These are phyloP conservation scores for Leptinotarsa rubiginosa DNA, from an alignment of 2,888 invertebrate genomes.

Conservation along the genomic window DNA sequence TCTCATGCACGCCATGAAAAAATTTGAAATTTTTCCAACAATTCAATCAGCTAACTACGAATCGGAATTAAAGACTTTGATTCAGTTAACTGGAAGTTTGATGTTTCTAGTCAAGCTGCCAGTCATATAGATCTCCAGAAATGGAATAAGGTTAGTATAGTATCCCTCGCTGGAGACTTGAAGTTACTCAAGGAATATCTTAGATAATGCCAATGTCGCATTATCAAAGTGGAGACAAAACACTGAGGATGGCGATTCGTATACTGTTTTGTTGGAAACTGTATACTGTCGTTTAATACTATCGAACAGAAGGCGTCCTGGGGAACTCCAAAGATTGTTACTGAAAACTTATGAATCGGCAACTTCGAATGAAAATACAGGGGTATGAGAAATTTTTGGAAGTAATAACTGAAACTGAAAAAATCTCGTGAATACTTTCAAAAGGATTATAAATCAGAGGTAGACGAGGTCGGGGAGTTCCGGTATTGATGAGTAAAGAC, in stretches of 20 bases:
- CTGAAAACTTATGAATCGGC: constrained; percentile 23
- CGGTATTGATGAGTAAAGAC: constrained; percentile 45
- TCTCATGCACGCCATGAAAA: constrained; percentile 42
- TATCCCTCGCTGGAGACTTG: constrained; percentile 41
- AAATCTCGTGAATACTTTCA: constrained; percentile 38
- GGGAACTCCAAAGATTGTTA: constrained; percentile 47
- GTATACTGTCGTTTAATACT: constrained; percentile 21
- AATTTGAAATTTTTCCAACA: constrained; percentile 31
- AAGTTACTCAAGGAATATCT: constrained; percentile 45
- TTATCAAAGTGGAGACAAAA: constrained; percentile 9
- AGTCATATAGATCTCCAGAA: constrained; percentile 23
- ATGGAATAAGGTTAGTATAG: constrained; percentile 29
- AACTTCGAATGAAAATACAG: constrained; percentile 13
- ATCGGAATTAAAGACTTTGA: constrained; percentile 46
- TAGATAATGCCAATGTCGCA: constrained; percentile 23
- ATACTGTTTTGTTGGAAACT: constrained; percentile 42
- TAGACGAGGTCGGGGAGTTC: constrained; percentile 34
- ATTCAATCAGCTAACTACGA: constrained; percentile 39
- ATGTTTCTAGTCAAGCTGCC: constrained; percentile 36
- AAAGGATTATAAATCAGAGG: constrained; percentile 39
- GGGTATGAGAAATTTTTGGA: constrained; percentile 41
- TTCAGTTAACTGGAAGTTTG: constrained; percentile 47
- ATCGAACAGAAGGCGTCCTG: constrained; percentile 49
- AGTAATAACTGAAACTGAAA: constrained; percentile 23
- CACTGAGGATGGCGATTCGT: not conserved